phyloP scores from a whole-genome alignment of 2,113 vertebrate species.

The Gasterosteus aculeatus region DNA sequence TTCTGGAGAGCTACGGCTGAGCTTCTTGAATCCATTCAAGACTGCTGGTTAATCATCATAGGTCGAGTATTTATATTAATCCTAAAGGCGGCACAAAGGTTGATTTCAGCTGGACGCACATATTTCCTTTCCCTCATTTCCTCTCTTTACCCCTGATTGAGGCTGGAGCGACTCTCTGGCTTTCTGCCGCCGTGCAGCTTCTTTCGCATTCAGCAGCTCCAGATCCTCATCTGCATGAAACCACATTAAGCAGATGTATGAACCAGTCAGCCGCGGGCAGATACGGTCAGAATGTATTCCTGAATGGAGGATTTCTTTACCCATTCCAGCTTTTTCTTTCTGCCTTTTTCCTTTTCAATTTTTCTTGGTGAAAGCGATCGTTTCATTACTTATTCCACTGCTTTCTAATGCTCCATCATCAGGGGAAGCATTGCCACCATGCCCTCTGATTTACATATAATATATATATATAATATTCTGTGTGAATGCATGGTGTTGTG shows the following conservation, averaged over 20 bases:
- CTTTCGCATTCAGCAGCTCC: slow-evolving; percentile 21
- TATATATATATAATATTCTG: neutral
- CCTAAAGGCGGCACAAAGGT: neutral
- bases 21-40: neutral
- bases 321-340: neutral
- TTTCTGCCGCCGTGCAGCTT: neutral
- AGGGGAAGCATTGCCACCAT: slow-evolving; percentile 1
- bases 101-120: neutral
- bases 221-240: slow-evolving; percentile 36
- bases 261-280: neutral
- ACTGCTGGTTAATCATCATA: neutral
- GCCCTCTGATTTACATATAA: neutral
- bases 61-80: neutral
- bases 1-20: neutral
- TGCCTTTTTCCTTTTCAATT: slow-evolving; percentile 30
- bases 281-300: slow-evolving; percentile 39
- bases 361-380: slow-evolving; percentile 36
- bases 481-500: slow-evolving; percentile 2
- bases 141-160: neutral
- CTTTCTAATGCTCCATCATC: slow-evolving; percentile 15
- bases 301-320: slow-evolving; percentile 19
- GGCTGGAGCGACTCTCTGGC: slow-evolving; percentile 1
- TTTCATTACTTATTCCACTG: slow-evolving; percentile 27
- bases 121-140: neutral
- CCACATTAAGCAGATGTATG: slow-evolving; percentile 37